These are phyloP conservation scores for Larimichthys crocea DNA, from an alignment of 2,113 vertebrate species.

Conservation along the genomic window DNA sequence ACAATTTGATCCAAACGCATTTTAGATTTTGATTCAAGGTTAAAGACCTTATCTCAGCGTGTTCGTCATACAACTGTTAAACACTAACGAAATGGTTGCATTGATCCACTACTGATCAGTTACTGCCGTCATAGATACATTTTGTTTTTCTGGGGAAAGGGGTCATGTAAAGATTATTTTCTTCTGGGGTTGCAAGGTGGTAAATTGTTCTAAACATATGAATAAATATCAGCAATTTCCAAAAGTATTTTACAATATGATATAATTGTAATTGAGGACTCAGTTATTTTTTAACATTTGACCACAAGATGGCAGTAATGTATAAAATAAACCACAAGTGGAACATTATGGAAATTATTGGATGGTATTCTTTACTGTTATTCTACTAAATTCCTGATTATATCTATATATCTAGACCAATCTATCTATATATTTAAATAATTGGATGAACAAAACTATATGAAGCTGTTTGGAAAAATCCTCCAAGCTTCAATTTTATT, in stretches of 20 bases:
- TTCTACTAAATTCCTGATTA: neutral
- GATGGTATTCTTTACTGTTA: neutral
- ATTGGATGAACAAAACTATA: neutral
- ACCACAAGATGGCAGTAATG: slow-evolving; percentile 45
- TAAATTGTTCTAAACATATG: neutral
- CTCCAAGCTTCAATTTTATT: neutral
- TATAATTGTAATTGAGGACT: neutral
- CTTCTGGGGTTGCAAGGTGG: neutral
- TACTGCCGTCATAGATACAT: neutral
- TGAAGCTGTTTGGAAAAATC: neutral
- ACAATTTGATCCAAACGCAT: neutral
- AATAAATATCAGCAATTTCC: neutral
- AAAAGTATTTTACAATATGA: neutral
- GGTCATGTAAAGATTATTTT: neutral
- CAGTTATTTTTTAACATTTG: neutral
- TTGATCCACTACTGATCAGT: neutral
- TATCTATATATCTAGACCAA: no score
- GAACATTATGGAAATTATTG: neutral
- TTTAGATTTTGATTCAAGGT: neutral
- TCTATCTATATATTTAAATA: neutral
- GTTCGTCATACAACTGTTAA: slow-evolving; percentile 2
- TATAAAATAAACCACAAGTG: neutral
- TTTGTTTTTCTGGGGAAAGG: slow-evolving; percentile 9
- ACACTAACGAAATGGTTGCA: slow-evolving; percentile 3
- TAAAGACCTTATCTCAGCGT: neutral